Percentiles rank a stretch among this genome's conserved stretches.
These are phyloP conservation scores for Corythornis cristatus DNA, from an alignment of 2,113 vertebrate genomes.

Conservation along the genomic window DNA sequence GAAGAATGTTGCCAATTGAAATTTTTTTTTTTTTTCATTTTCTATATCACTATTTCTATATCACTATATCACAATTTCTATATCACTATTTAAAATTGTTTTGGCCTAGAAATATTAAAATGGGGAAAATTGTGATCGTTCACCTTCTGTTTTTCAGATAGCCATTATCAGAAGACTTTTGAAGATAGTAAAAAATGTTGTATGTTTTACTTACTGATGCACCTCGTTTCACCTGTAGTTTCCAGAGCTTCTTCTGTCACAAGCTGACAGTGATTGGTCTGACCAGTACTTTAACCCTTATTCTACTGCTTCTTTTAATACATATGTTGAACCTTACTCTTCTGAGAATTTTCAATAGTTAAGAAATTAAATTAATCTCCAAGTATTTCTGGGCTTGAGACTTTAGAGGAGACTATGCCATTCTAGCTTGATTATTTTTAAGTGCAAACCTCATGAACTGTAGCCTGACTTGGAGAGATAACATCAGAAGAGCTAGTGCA, in stretches of 20 bases:
- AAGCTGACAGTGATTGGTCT: neutral
- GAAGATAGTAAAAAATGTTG: neutral
- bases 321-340: neutral
- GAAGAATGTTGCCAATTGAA: neutral
- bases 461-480: neutral
- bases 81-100: neutral
- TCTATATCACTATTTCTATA: neutral
- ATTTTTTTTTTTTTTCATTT: neutral
- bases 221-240: neutral
- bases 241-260: neutral
- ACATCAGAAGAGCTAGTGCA: neutral
- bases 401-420: neutral
- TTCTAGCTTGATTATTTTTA: neutral
- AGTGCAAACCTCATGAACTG: neutral
- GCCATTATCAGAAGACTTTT: neutral
- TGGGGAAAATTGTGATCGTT: neutral
- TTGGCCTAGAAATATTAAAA: neutral
- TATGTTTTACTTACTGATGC: neutral
- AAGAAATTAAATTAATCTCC: neutral
- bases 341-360: neutral
- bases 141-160: neutral
- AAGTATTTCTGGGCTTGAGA: neutral
- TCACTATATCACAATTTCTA: neutral
- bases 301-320: neutral
- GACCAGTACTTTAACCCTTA: neutral